Evolutionary conservation across 2,797 vertebrate genomes (phyloP).

Genomic region (Pyrocephalus nanus): DNA sequence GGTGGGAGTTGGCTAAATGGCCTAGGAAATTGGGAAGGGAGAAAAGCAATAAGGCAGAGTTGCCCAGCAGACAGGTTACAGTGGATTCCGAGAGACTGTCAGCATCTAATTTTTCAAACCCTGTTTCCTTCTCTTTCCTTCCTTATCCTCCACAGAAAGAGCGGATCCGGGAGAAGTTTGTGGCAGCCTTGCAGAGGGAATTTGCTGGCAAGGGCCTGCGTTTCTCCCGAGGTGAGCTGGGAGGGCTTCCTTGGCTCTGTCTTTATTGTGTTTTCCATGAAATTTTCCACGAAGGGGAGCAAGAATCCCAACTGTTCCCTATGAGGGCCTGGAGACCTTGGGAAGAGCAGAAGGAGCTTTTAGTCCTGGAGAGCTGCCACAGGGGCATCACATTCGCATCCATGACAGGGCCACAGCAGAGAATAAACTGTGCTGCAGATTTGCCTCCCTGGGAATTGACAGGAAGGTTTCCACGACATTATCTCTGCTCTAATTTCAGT

Average conservation of each 20-base stretch:
- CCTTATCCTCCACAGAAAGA: constrained; percentile 82
- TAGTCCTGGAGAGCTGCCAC: neutral
- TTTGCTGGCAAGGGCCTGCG: constrained; percentile 95
- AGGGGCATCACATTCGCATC: rapidly evolving
- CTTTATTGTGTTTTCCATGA: neutral
- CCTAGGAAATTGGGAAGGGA: neutral
- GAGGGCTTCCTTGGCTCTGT: neutral
- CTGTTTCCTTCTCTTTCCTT: neutral
- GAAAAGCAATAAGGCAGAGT: neutral
- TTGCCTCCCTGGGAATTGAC: neutral
- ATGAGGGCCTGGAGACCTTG: neutral
- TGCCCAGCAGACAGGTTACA: neutral
- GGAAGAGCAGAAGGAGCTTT: neutral
- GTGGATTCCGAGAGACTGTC: neutral
- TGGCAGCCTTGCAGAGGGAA: constrained; percentile 90
- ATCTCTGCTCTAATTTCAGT: neutral
- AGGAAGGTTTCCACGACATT: rapidly evolving
- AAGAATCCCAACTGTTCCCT: neutral
- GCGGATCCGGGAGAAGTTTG: constrained; percentile 95
- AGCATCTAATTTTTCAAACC: neutral
- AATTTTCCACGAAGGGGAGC: neutral
- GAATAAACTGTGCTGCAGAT: neutral
- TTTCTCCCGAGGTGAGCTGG: constrained; percentile 87
- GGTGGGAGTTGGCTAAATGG: neutral
- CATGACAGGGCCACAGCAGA: neutral